Base-by-base conservation (phyloP, 2,113 vertebrate species). In the Hippoglossus stenolepis region DNA sequence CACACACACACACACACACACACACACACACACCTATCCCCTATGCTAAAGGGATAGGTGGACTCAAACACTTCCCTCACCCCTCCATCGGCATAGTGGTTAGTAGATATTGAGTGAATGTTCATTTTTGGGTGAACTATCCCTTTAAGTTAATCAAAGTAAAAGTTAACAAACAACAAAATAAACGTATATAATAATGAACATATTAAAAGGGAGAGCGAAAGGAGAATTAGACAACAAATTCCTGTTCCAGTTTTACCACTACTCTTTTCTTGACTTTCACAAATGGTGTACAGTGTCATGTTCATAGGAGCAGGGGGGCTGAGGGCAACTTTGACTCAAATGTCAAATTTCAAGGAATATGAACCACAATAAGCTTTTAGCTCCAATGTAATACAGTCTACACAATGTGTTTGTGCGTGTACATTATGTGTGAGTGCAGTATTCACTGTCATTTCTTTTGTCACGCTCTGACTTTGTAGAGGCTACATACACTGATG, bases 301-400 rank as follows among this genome's bases (percentile, higher is more conserved):
- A 43, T 59, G 73, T 66, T 5, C 28, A 20, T 70, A 63, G 68
- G 64, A 83, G 61, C 66, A 66, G 53, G 13, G 14, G n/a, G 65
- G 73, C 15, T 54, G 21, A 23, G 35, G 70, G 62, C 58, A 58
- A 28, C 38, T 61, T 15, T 4, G 9, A 73, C 61, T 73, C 31
- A 1, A 13, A 45, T 65, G 58, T 77, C 64, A 31, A 65, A 56
- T 74, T 49, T 66, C 70, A 51, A 40, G 54, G 61, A 84, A 78
- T 17, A 63, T 57, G 68, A 74, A 93, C 85, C 78, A 59, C 90
- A 90, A 92, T 89, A 92, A 86, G 92, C 92, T 94, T 92, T 93
- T 93, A 93, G 82, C 89, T 71, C 68, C 75, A n/a, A n/a, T 92
- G 89, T 94, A 85, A 80, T 64, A 45, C 47, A 35, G 54, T 78